phyloP scores from a whole-genome alignment of 2,888 invertebrate genomes.

The Chrysodeixis includens region DNA sequence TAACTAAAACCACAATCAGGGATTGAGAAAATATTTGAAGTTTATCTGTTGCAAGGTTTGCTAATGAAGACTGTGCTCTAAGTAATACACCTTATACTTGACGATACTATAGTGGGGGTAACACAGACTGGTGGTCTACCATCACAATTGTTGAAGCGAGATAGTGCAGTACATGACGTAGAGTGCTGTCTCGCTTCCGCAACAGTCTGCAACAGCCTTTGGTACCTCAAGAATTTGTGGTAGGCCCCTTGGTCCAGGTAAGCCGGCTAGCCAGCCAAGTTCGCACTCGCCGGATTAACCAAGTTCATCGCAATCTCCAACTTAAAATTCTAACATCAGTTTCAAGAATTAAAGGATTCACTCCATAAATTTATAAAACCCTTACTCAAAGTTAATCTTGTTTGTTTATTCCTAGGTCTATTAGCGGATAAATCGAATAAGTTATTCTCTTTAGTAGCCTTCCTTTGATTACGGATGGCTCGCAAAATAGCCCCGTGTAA shows the following conservation, averaged over 20 bases:
- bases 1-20: conserved; percentile 37
- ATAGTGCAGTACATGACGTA: too few species aligned
- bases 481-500: conserved; percentile 72
- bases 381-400: conserved; percentile 79
- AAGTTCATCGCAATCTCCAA: conserved; percentile 78
- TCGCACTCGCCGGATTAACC: conserved; percentile 75
- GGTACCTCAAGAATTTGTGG: too few species aligned
- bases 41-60: conserved; percentile 39
- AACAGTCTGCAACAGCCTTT: too few species aligned
- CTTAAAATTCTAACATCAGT: conserved; percentile 84
- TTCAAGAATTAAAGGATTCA: conserved; percentile 79
- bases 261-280: conserved; percentile 56
- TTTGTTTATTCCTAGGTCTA: conserved; percentile 83
- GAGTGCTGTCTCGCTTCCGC: too few species aligned
- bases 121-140: conserved; percentile 16
- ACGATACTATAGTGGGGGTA: conserved; percentile 55
- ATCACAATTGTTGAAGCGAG: too few species aligned
- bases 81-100: conserved; percentile 49
- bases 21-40: conserved; percentile 27
- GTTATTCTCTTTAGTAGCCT: conserved; percentile 82
- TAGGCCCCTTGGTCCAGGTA: conserved; percentile 41
- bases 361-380: conserved; percentile 80
- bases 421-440: conserved; percentile 84
- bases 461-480: conserved; percentile 73
- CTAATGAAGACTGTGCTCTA: conserved; percentile 38